Evolutionary conservation across 2,797 vertebrate genomes (phyloP).

Genomic region (Helicolenus hilgendorfi): DNA sequence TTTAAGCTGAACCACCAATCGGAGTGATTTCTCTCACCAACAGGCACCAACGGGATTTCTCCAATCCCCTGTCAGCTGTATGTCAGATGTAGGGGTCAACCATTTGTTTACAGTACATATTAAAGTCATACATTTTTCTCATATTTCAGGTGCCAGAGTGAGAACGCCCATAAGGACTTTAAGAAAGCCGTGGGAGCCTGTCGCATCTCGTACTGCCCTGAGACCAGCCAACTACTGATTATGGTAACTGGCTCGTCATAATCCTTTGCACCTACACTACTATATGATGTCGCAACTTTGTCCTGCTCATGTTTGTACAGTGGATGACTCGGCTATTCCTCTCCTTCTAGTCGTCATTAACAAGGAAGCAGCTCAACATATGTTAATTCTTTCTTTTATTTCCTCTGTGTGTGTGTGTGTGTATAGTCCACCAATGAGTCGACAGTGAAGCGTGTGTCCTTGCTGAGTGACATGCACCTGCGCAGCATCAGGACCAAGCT

Average conservation of each 20-base stretch:
- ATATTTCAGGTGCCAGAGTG: conserved; percentile 93
- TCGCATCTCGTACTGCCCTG: conserved; percentile 94
- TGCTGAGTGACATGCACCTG: conserved; percentile 99
- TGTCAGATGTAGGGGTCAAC: neutral
- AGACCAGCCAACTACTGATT: conserved; percentile 94
- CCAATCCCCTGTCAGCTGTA: neutral
- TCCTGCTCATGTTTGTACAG: neutral
- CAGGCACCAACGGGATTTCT: neutral
- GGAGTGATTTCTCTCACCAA: no score
- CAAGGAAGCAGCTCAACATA: neutral
- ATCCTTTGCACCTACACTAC: neutral
- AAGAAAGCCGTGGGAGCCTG: conserved; percentile 98
- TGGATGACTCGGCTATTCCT: neutral
- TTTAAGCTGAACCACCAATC: no score
- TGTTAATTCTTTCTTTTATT: neutral
- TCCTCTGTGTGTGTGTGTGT: neutral
- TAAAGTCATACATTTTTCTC: neutral
- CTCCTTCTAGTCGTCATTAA: neutral
- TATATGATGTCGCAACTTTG: neutral
- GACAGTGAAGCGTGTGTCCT: conserved; percentile 96
- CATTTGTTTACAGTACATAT: neutral
- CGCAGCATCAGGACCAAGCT: conserved; percentile 98
- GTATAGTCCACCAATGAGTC: conserved; percentile 95
- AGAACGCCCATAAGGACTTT: conserved; percentile 98
- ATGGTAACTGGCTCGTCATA: conserved; percentile 89